These are phyloP conservation scores for Lateolabrax maculatus DNA, from an alignment of 2,797 vertebrate genomes.

Conservation along the genomic window DNA sequence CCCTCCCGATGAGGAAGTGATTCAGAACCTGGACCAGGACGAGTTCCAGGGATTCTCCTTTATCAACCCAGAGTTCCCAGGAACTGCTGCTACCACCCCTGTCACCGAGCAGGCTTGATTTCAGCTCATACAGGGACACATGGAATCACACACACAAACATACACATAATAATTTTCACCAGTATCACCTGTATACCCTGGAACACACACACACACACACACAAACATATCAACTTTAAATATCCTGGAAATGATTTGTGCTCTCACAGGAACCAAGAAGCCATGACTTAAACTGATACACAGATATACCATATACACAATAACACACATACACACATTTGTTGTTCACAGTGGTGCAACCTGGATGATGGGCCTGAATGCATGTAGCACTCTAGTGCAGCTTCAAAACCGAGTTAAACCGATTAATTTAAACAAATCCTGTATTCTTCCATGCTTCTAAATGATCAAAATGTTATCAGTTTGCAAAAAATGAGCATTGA, in stretches of 20 bases:
- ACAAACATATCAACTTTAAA: conserved; percentile 18
- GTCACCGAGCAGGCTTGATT: conserved; percentile 81
- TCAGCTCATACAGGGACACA: conserved; percentile 57
- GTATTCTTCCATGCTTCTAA: neutral
- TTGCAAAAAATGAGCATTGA: neutral
- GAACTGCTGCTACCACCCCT: conserved; percentile 56
- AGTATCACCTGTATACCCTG: neutral
- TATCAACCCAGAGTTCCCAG: conserved; percentile 85
- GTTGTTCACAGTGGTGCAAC: conserved; percentile 54
- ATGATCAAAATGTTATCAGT: conserved; percentile 6
- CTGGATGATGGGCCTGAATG: conserved; percentile 1
- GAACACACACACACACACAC: neutral
- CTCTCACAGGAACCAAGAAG: neutral
- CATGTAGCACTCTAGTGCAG: conserved; percentile 21
- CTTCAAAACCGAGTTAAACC: neutral
- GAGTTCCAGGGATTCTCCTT: conserved; percentile 96
- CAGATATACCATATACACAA: neutral
- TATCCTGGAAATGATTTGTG: conserved; percentile 19
- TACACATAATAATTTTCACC: neutral
- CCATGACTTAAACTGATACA: conserved; percentile 12
- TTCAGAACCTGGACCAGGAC: conserved; percentile 99
- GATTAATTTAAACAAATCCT: conserved; percentile 5
- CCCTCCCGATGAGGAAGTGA: conserved; percentile 98
- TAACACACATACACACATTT: conserved; percentile 14
- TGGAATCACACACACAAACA: conserved; percentile 19